phyloP scores from a whole-genome alignment of 2,113 vertebrate species.

The Salvelinus namaycush region DNA sequence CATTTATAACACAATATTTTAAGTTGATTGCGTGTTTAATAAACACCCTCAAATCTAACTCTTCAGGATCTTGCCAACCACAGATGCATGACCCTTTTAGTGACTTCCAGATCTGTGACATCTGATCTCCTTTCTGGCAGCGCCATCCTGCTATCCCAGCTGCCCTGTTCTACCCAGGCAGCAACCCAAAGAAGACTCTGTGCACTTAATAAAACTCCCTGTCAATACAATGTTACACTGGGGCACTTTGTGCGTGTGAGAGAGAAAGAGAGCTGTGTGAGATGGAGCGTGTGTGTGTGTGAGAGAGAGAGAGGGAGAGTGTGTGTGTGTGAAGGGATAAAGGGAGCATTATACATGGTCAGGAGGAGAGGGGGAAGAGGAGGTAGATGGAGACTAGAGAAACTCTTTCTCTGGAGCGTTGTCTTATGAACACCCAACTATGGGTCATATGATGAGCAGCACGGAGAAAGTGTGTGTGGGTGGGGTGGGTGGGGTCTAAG shows the following conservation, averaged over 20 bases:
- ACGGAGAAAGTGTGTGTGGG: background rate
- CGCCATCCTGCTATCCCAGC: background rate
- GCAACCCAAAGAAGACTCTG: slow-evolving; percentile 33
- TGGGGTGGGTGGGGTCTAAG: slow-evolving; percentile 1
- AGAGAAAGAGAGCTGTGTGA: background rate
- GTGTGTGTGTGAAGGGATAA: slow-evolving; percentile 56
- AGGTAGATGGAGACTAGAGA: background rate
- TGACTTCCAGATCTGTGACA: background rate
- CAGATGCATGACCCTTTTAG: background rate
- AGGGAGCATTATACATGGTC: slow-evolving; percentile 60
- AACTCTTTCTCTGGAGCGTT: slow-evolving; percentile 54
- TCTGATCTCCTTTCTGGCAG: background rate
- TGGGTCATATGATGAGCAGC: slow-evolving; percentile 67
- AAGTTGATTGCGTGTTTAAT: too few relatives aligned
- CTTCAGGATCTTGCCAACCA: too few relatives aligned
- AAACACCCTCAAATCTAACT: too few relatives aligned
- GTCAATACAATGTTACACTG: slow-evolving; percentile 68
- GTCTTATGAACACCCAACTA: slow-evolving; percentile 59
- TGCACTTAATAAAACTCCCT: slow-evolving; percentile 49
- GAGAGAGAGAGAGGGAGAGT: background rate
- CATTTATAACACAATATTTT: too few relatives aligned
- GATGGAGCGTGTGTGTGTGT: slow-evolving; percentile 31
- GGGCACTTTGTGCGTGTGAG: slow-evolving; percentile 41
- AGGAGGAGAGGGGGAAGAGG: slow-evolving; percentile 31
- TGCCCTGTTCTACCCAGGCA: slow-evolving; percentile 31